These are phyloP conservation scores for Galeruca laticollis DNA, from an alignment of 2,888 invertebrate genomes.

Conservation along the genomic window DNA sequence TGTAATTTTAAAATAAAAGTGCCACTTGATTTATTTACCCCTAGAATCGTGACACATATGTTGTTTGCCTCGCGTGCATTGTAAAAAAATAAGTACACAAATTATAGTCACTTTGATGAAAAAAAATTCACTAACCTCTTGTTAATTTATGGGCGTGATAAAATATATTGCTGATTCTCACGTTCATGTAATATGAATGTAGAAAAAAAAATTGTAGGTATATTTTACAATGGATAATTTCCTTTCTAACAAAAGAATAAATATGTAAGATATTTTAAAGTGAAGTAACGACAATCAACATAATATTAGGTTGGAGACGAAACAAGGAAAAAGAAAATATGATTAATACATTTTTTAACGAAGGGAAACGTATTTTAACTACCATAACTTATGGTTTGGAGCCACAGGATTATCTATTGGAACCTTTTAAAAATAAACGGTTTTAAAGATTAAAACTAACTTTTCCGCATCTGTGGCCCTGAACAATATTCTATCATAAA, in stretches of 20 bases:
- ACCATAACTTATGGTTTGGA: not conserved
- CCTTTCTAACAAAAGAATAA: conserved; percentile 23
- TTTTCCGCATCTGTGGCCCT: no score
- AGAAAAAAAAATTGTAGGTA: conserved; percentile 35
- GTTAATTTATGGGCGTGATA: conserved; percentile 42
- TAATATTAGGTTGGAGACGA: conserved; percentile 1
- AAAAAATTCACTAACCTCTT: conserved; percentile 43
- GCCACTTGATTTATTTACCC: conserved; percentile 40
- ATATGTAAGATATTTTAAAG: conserved; percentile 9
- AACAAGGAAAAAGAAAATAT: not conserved
- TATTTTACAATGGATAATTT: conserved; percentile 35
- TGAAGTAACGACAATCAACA: not conserved
- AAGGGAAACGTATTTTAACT: not conserved
- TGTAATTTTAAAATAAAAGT: conserved; percentile 30
- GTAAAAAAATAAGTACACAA: conserved; percentile 42
- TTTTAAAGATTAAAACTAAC: no score
- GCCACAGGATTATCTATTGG: no score
- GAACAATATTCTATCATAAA: no score
- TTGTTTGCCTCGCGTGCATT: conserved; percentile 42
- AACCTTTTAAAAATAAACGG: no score
- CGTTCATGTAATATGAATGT: conserved; percentile 44
- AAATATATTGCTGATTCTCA: conserved; percentile 45
- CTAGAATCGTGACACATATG: conserved; percentile 41
- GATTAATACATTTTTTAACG: conserved; percentile 2
- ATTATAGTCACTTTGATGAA: conserved; percentile 45